phyloP scores from a whole-genome alignment of 2,113 vertebrate species.

The Labrus mixtus region DNA sequence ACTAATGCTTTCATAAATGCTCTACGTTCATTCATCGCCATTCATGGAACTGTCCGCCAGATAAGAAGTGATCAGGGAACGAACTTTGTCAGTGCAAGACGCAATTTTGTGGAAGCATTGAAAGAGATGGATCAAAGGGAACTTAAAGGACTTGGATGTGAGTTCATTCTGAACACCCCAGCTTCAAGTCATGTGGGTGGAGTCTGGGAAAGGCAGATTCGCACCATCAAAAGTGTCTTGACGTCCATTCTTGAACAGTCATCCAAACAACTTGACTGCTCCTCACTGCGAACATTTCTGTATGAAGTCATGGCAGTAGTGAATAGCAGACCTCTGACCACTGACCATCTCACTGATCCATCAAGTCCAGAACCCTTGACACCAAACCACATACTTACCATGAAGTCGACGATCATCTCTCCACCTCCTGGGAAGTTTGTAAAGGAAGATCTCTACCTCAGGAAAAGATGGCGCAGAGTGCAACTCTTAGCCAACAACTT shows the following conservation, averaged over 20 bases:
- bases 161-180: neutral
- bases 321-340: conserved; percentile 4
- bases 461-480: neutral
- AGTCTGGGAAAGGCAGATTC: neutral
- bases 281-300: neutral
- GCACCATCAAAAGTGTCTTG: neutral
- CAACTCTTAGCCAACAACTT: conserved; percentile 9
- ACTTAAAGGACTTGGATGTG: neutral
- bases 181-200: neutral
- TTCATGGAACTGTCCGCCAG: neutral
- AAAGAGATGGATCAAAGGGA: neutral
- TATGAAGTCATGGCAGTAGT: conserved; percentile 20
- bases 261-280: neutral
- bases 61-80: conserved; percentile 22
- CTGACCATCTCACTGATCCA: conserved; percentile 14
- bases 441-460: conserved; percentile 9
- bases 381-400: conserved; percentile 11
- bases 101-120: neutral
- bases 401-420: neutral
- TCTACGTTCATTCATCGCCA: conserved; percentile 9
- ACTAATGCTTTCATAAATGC: conserved; percentile 21
- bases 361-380: conserved; percentile 4
- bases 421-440: conserved; percentile 1
- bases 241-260: neutral
- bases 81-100: neutral